Evolutionary conservation across 2,113 vertebrate species (phyloP), one percentile per base, ranked within the genome.

Genomic region (Myotis brandtii): DNA sequence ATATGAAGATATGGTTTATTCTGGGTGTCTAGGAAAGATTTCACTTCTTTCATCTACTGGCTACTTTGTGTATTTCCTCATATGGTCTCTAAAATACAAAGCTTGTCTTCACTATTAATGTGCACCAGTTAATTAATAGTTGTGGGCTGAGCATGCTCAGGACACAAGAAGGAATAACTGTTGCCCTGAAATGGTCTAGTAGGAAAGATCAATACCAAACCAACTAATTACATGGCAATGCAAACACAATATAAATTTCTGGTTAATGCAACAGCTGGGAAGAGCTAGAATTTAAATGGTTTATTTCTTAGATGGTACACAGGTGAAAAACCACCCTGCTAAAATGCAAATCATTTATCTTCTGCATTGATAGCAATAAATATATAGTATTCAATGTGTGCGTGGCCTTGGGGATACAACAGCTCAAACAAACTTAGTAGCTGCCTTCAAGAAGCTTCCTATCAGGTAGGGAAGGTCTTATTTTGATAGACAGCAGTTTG

Each of bases 321-420:
- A 77, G 37, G 43, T 95, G 86, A 95, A 89, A 95, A 95, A 91
- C 4, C 17, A 95, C 21, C 23, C 81, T 8, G 27, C 77, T 79
- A 96, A 95, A 91, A 85, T 81, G 83, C 25, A 86, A 95, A 48
- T 43, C 2, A 52, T 14, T 70, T 83, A 48, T 79, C 20, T 64
- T 50, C 16, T 76, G 67, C 50, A 90, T 66, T 86, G 62, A 92
- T 77, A 77, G 18, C 18, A 95, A 54, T 84, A 72, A 83, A 77
- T 72, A 86, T 6, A 20, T 46, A 86, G 9, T 86, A 81, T 50
- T 3, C 34, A 46, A 13, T n/a, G 18, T 75, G n/a, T 83, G 25
- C 9, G 40, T 82, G 46, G 18, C 32, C 37, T 27, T 43, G 50
- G 30, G 46, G 43, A 85, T 9, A 81, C 0, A 85, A 85, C 6